Evolutionary conservation across 2,113 vertebrate species (phyloP).

Genomic region (Ctenomys sociabilis): DNA sequence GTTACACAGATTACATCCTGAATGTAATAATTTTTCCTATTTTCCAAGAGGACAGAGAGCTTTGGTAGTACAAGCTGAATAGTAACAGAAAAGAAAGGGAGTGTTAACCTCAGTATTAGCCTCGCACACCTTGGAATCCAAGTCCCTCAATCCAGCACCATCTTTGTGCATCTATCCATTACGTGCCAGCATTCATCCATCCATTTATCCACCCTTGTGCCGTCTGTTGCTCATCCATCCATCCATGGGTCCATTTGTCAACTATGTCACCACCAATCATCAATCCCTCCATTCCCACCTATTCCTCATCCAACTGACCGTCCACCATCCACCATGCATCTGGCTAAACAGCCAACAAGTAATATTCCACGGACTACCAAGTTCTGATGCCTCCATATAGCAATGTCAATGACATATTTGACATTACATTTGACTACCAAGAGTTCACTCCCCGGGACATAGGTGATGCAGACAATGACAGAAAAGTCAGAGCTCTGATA

Average conservation of each 20-base stretch:
- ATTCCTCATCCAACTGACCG: too few species aligned
- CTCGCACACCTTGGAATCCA: not conserved
- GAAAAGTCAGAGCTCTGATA: fast-evolving
- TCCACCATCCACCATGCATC: too few species aligned
- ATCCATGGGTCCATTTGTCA: too few species aligned
- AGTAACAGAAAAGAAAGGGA: not conserved
- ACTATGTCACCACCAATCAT: too few species aligned
- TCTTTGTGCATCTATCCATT: not conserved
- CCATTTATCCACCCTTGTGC: not conserved
- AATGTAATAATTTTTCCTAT: not conserved
- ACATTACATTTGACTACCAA: not conserved
- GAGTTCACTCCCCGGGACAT: fast-evolving
- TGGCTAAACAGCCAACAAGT: fast-evolving
- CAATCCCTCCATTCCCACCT: not conserved
- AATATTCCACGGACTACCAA: not conserved
- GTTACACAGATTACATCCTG: too few species aligned
- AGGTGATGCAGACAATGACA: fast-evolving
- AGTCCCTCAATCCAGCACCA: not conserved
- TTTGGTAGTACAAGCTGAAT: not conserved
- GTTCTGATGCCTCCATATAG: fast-evolving
- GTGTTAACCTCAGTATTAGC: not conserved
- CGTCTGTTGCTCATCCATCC: not conserved
- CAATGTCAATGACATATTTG: fast-evolving
- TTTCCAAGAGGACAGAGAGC: not conserved
- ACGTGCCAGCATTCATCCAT: too few species aligned